Percentiles rank a stretch among this genome's conserved stretches.
Evolutionary conservation across 2,888 invertebrate genomes (phyloP).

Genomic region (Dryomyza anilis): DNA sequence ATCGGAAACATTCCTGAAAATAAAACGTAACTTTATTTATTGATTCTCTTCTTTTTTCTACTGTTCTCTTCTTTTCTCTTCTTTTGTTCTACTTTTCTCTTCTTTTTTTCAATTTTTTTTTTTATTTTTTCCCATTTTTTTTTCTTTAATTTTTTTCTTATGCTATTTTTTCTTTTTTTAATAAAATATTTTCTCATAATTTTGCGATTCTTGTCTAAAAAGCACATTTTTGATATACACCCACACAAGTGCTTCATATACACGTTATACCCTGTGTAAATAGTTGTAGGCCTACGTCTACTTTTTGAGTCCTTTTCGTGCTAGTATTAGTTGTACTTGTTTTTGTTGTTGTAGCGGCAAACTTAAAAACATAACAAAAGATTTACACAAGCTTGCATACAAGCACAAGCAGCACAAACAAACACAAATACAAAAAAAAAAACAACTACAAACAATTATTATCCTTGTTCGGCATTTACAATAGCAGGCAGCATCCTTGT

Average conservation of each 20-base stretch:
- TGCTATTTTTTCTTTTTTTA: no score
- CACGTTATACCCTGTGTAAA: neutral
- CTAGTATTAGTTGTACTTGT: neutral
- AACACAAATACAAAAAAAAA: constrained; percentile 2
- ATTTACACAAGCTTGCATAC: constrained; percentile 32
- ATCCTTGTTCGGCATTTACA: constrained; percentile 29
- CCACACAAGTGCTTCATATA: constrained; percentile 1
- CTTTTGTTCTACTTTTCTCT: no score
- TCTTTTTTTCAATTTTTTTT: no score
- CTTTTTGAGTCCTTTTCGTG: neutral
- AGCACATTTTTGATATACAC: constrained; percentile 6
- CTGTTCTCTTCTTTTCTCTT: no score
- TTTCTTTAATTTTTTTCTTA: no score
- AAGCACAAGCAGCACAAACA: constrained; percentile 7
- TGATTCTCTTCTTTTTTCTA: no score
- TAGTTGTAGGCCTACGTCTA: constrained; percentile 9
- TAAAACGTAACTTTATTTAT: no score
- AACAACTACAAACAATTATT: constrained; percentile 29
- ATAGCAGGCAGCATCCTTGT: constrained; percentile 16
- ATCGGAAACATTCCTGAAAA: no score
- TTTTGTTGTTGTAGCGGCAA: neutral
- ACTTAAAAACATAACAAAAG: constrained; percentile 32
- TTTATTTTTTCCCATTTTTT: no score
- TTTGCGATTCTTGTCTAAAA: no score
- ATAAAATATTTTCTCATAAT: no score